Percentiles rank a stretch among this genome's conserved stretches.
These are phyloP conservation scores for Drosophila grimshawi DNA, from an alignment of 1,140 invertebrate species.

Conservation along the genomic window DNA sequence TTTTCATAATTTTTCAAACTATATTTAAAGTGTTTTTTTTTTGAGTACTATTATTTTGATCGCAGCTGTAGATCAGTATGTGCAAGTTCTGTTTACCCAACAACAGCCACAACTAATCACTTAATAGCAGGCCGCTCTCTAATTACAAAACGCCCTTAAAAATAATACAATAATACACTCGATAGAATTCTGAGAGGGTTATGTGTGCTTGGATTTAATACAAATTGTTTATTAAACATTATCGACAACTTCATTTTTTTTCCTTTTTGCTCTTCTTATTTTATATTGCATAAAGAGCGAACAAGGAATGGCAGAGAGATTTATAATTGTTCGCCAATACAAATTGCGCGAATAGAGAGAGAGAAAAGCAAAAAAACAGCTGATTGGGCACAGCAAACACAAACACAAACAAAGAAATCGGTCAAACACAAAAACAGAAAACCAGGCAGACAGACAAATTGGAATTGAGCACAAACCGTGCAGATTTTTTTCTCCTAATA, in stretches of 20 bases:
- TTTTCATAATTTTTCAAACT: too few species aligned
- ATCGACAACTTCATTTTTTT: too few species aligned
- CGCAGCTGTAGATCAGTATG: slow-evolving; percentile 5
- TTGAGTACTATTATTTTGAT: neutral
- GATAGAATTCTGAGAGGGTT: neutral
- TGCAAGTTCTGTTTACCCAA: slow-evolving; percentile 28
- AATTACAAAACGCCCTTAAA: slow-evolving; percentile 32
- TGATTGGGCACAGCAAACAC: slow-evolving; percentile 30
- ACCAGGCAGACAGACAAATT: slow-evolving; percentile 15
- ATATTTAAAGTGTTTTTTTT: neutral
- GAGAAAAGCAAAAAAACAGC: slow-evolving; percentile 27
- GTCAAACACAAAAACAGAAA: slow-evolving; percentile 11
- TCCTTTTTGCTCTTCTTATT: too few species aligned
- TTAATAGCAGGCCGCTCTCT: slow-evolving; percentile 21
- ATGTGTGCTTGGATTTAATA: neutral
- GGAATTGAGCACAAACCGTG: slow-evolving; percentile 40
- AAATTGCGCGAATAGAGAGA: neutral
- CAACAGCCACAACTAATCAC: slow-evolving; percentile 10
- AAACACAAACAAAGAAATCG: slow-evolving; percentile 19
- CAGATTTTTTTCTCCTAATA: slow-evolving; percentile 1
- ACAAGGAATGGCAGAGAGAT: neutral
- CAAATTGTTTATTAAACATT: neutral
- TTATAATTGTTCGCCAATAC: slow-evolving; percentile 12
- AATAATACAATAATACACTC: neutral
- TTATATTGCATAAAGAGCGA: neutral